Conservation (phyloP, 2,113 vertebrate species). For the Taurulus bubalis region DNA sequence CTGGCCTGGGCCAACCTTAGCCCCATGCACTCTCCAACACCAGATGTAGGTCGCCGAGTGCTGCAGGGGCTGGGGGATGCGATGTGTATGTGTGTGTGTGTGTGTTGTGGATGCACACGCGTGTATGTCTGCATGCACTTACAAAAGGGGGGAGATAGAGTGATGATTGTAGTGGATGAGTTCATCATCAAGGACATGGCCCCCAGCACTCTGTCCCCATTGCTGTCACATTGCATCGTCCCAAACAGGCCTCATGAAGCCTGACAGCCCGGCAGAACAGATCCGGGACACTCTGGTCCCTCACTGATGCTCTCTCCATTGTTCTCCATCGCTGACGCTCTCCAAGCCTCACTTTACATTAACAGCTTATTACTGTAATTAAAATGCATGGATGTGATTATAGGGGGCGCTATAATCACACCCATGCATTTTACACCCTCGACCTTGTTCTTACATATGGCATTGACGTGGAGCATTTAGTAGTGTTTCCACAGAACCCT, state of each 20-base stretch:
- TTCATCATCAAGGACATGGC: conserved; percentile 79
- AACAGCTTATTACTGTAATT: conserved; percentile 26
- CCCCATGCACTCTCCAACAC: conserved; percentile 65
- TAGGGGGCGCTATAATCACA: too few species aligned
- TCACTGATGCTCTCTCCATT: conserved; percentile 39
- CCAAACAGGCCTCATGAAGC: conserved; percentile 65
- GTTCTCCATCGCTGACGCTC: conserved; percentile 34
- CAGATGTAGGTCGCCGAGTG: conserved; percentile 82
- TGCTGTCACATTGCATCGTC: conserved; percentile 79
- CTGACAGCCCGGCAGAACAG: conserved; percentile 66
- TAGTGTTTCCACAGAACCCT: too few species aligned
- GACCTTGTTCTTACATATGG: too few species aligned
- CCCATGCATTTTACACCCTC: too few species aligned
- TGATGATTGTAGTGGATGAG: conserved; percentile 71
- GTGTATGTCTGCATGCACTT: conserved; percentile 32
- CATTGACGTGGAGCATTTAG: too few species aligned
- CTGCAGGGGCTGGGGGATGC: conserved; percentile 73
- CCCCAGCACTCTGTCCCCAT: conserved; percentile 70
- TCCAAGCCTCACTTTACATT: conserved; percentile 16
- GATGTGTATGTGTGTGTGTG: conserved; percentile 8
- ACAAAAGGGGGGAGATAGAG: conserved; percentile 28
- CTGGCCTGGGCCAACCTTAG: conserved; percentile 62
- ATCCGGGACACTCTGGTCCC: conserved; percentile 46
- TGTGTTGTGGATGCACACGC: conserved; percentile 2
- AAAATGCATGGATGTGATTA: conserved; percentile 17